Conservation (phyloP, 2,888 invertebrate genomes). For the Himalopsyche kuldschensis region DNA sequence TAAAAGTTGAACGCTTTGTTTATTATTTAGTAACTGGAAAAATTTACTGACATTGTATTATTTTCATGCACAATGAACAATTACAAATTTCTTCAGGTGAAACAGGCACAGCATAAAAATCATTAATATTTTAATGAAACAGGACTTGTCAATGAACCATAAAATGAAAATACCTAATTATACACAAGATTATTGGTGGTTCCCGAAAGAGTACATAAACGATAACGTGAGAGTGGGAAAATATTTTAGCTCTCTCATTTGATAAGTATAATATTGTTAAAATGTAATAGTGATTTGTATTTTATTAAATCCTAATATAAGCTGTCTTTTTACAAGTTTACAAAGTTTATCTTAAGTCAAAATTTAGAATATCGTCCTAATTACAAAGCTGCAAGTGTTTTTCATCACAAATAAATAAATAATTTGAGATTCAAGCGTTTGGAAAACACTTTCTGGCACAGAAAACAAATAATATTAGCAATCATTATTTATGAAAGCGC, state of each 20-base stretch:
- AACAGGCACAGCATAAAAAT: no score
- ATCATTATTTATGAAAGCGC: background rate
- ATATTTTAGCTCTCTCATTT: background rate
- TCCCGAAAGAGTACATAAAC: background rate
- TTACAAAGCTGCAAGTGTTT: constrained; percentile 8
- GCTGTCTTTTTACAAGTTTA: background rate
- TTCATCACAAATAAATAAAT: background rate
- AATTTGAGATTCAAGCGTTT: background rate
- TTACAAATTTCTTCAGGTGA: no score
- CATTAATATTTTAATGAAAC: background rate
- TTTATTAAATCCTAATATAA: background rate
- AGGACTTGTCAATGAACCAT: background rate
- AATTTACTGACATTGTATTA: no score
- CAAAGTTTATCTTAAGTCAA: constrained; percentile 2
- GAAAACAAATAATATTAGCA: background rate
- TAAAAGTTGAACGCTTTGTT: no score
- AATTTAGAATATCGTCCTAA: constrained; percentile 23
- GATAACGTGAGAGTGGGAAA: background rate
- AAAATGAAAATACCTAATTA: background rate
- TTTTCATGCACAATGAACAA: no score
- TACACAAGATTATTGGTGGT: background rate
- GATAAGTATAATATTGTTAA: background rate
- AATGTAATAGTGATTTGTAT: background rate
- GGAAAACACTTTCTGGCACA: background rate
- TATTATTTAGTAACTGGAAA: no score